Evolutionary conservation across 2,797 vertebrate species (phyloP), one percentile per base, ranked within the genome.

Genomic region (Hybognathus amarus): DNA sequence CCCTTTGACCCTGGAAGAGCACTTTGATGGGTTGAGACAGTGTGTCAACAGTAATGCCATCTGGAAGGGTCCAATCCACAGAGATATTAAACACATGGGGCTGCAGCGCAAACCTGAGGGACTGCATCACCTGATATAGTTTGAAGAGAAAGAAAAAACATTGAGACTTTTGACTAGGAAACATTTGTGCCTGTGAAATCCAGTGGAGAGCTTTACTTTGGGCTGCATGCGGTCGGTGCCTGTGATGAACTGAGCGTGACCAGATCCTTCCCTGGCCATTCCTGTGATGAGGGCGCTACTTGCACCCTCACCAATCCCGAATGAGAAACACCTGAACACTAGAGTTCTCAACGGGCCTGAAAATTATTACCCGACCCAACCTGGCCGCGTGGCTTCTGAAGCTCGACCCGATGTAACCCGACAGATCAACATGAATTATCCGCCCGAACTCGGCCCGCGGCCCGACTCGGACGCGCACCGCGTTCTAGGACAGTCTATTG

Each of bases 261-360:
- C 96, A 59, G 91, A 89, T 70, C 94, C 93, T 42, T 92, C 94
- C 12, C 91, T 92, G 61, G 96, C 95, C 89, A 97, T 88, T 83
- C 94, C 95, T 86, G 92, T 95, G 88, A 97, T 92, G 30, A 97
- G 94, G 83, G 95, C 94, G 63, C 94, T 94, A 85, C 96, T 97
- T 86, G 94, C 95, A 1, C 96, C 96, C 93, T 96, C 93, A 6
- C 96, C 96, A 79, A 97, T 97, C 30, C 96, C 96, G 86, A 97
- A 97, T 6, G 96, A 93, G 89, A 97, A 97, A 88, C 96, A 97
- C 83, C 96, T 97, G 80, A 66, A 90, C 6, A 77, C 33, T n/a
- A n/a, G n/a, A n/a, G n/a, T n/a, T n/a, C n/a, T n/a, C n/a, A n/a
- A n/a, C n/a, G n/a, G n/a, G n/a, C n/a, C n/a, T n/a, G n/a, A n/a